Percentiles rank a stretch among this genome's conserved stretches.
These are phyloP conservation scores for Sinocyclocheilus rhinocerous DNA, from an alignment of 2,113 vertebrate genomes.

Conservation along the genomic window DNA sequence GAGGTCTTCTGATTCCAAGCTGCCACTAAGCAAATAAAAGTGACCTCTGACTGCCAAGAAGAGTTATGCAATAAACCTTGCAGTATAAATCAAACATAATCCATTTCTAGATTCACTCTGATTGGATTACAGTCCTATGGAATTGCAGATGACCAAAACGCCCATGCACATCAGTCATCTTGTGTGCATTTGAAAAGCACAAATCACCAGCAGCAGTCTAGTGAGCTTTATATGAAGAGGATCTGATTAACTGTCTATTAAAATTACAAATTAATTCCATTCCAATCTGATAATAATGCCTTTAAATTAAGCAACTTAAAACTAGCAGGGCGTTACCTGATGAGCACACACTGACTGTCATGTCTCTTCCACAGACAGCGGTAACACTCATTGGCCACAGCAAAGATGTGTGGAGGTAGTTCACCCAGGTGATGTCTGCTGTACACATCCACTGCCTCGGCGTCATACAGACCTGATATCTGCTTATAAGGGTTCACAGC, in stretches of 20 bases:
- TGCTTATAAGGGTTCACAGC: slow-evolving; percentile 90
- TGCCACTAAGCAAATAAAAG: neutral
- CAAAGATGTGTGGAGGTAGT: slow-evolving; percentile 92
- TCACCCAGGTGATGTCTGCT: slow-evolving; percentile 88
- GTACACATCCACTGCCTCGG: slow-evolving; percentile 81
- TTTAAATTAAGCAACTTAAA: neutral
- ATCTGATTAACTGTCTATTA: neutral
- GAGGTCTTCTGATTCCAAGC: neutral
- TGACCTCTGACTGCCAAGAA: neutral
- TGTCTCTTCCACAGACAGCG: slow-evolving; percentile 92
- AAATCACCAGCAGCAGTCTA: neutral
- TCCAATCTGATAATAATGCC: neutral
- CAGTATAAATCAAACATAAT: slow-evolving; percentile 6
- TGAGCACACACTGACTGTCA: slow-evolving; percentile 94
- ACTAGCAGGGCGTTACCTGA: slow-evolving; percentile 76
- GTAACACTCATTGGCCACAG: slow-evolving; percentile 92
- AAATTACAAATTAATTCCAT: neutral
- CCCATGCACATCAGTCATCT: neutral
- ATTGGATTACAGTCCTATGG: slow-evolving; percentile 3
- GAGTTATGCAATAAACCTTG: slow-evolving; percentile 11
- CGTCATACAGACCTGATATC: slow-evolving; percentile 82
- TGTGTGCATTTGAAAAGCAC: neutral
- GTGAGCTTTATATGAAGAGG: neutral
- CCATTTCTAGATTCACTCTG: slow-evolving; percentile 8
- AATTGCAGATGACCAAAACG: neutral